A percentile compares a stretch with the other conserved stretches of the same genome.
These are phyloP conservation scores for Hypotaenidia philippensis DNA, from an alignment of 2,797 vertebrate species.

Conservation along the genomic window DNA sequence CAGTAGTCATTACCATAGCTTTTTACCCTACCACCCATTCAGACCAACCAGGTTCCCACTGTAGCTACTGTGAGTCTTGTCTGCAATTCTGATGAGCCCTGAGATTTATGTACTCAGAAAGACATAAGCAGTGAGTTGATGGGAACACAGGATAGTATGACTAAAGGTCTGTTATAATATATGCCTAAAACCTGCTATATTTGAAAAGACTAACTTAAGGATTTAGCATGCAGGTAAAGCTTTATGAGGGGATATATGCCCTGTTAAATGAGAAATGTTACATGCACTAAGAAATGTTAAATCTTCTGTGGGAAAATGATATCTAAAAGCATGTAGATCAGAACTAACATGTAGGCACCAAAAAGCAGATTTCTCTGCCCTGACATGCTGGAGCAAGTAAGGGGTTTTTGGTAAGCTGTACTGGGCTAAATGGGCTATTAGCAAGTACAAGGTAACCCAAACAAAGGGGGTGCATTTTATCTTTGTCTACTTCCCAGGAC, in stretches of 20 bases:
- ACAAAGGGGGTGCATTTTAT: not conserved
- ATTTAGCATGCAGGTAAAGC: not conserved
- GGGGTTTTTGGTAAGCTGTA: not conserved
- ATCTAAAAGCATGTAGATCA: not conserved
- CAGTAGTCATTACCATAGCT: accelerated
- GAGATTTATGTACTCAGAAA: not conserved
- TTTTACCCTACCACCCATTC: not conserved
- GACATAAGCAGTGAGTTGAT: not conserved
- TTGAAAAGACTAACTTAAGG: not conserved
- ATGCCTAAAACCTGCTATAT: not conserved
- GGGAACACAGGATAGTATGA: not conserved
- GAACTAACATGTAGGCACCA: not conserved
- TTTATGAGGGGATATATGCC: not conserved
- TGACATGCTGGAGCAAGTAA: not conserved
- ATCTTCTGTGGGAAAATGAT: not conserved
- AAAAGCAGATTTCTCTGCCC: not conserved
- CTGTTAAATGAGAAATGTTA: not conserved
- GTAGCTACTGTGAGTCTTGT: not conserved
- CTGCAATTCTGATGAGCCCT: not conserved
- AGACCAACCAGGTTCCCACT: not conserved
- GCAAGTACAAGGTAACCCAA: not conserved
- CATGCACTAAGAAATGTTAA: not conserved
- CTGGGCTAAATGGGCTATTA: not conserved
- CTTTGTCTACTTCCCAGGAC: not conserved
- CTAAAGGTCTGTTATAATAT: not conserved